Conservation (phyloP, 2,113 vertebrate species). For the Beaufortia kweichowensis region DNA sequence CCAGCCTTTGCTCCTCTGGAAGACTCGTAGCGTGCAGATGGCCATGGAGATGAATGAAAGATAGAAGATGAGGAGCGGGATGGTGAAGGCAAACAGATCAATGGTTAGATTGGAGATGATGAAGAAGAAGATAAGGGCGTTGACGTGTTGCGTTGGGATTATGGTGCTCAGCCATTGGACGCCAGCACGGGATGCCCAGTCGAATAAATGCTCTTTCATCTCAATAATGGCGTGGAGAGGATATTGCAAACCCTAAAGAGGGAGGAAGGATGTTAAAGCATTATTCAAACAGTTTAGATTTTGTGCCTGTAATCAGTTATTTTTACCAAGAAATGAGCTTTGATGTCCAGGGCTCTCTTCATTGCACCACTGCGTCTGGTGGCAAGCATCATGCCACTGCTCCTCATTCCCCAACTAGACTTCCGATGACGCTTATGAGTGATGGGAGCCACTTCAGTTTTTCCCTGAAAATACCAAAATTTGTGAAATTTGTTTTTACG, state of each 20-base stretch:
- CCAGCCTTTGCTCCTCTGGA: conserved; percentile 95
- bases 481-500: no score
- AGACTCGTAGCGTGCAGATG: conserved; percentile 92
- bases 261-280: not conserved
- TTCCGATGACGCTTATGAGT: conserved; percentile 54
- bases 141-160: conserved; percentile 94
- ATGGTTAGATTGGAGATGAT: conserved; percentile 95
- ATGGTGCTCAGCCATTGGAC: conserved; percentile 95
- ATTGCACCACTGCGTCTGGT: conserved; percentile 58
- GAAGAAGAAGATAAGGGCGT: conserved; percentile 97
- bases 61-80: conserved; percentile 95
- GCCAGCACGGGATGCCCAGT: conserved; percentile 90
- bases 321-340: conserved; percentile 62
- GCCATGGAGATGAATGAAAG: conserved; percentile 95
- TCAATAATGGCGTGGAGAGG: conserved; percentile 85
- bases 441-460: conserved; percentile 51
- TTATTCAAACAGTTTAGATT: no score
- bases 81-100: conserved; percentile 89
- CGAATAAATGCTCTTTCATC: conserved; percentile 91
- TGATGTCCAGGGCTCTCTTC: conserved; percentile 70
- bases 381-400: conserved; percentile 64
- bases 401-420: conserved; percentile 65
- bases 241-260: conserved; percentile 85
- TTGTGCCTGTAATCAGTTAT: not conserved
- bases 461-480: conserved; percentile 45